Conservation (phyloP, 2,113 vertebrate genomes). For the Etheostoma spectabile region DNA sequence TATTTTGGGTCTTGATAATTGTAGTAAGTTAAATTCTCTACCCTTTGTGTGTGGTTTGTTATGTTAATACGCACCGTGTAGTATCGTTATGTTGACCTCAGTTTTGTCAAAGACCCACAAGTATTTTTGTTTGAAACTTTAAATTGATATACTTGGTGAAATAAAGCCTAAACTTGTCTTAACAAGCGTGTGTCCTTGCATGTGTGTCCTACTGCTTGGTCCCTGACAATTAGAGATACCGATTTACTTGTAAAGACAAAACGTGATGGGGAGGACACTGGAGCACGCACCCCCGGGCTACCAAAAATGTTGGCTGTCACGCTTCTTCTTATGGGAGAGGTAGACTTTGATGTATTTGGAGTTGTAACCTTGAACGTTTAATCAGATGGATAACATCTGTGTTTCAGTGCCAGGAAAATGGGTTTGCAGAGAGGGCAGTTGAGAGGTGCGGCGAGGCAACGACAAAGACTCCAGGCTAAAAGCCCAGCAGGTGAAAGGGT, state of each 20-base stretch:
- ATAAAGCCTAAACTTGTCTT: too few relatives aligned
- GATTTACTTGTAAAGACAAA: constrained; percentile 42
- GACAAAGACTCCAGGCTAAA: constrained; percentile 69
- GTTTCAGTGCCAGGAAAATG: constrained; percentile 74
- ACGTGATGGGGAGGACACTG: constrained; percentile 47
- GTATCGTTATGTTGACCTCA: too few relatives aligned
- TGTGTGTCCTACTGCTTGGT: too few relatives aligned
- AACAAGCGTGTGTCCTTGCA: too few relatives aligned
- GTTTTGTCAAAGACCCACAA: too few relatives aligned
- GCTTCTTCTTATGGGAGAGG: constrained; percentile 53
- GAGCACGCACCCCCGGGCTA: constrained; percentile 52
- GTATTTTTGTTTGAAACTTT: too few relatives aligned
- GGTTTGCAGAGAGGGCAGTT: constrained; percentile 67
- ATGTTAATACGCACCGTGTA: too few relatives aligned
- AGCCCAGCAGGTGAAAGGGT: constrained; percentile 56
- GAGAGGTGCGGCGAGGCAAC: constrained; percentile 41
- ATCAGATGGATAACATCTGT: constrained; percentile 82
- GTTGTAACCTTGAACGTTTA: constrained; percentile 80
- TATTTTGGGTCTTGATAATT: too few relatives aligned
- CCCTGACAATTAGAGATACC: not conserved
- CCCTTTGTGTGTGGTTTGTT: too few relatives aligned
- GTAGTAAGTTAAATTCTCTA: too few relatives aligned
- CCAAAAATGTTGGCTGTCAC: constrained; percentile 66
- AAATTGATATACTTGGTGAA: too few relatives aligned
- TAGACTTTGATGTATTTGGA: constrained; percentile 78